Percentiles rank a stretch among this genome's conserved stretches.
Conservation (phyloP, 2,113 vertebrate genomes). For the Equus quagga region DNA sequence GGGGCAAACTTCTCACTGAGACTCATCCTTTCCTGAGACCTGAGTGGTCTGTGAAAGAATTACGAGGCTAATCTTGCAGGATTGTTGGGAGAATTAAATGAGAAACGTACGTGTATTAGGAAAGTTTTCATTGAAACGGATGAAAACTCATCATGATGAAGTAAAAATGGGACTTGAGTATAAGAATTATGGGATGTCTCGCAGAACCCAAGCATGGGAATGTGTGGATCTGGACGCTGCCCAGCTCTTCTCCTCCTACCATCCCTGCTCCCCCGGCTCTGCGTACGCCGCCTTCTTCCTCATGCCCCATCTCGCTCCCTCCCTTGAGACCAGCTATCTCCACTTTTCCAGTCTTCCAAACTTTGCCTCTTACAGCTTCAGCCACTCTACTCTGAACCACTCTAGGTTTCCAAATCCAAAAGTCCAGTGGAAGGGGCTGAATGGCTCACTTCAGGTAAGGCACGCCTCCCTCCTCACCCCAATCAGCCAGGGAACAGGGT, state of each 20-base stretch:
- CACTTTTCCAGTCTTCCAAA: background rate
- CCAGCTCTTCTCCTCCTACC: background rate
- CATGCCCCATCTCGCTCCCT: too few species aligned
- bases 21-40: slow-evolving; percentile 10
- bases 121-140: background rate
- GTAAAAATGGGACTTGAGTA: background rate
- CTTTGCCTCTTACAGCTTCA: background rate
- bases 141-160: background rate
- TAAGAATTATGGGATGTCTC: background rate
- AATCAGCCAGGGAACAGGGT: too few species aligned
- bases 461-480: background rate
- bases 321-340: background rate
- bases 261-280: background rate
- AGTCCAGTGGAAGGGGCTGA: background rate
- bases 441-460: background rate
- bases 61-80: background rate
- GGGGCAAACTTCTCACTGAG: background rate
- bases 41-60: background rate
- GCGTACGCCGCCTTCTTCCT: background rate
- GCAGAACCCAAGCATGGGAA: background rate
- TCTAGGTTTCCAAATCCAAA: background rate
- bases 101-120: background rate
- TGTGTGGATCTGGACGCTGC: background rate
- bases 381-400: background rate
- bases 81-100: background rate